Evolutionary conservation across 2,797 vertebrate species (phyloP).

Genomic region (Acipenser oxyrinchus): DNA sequence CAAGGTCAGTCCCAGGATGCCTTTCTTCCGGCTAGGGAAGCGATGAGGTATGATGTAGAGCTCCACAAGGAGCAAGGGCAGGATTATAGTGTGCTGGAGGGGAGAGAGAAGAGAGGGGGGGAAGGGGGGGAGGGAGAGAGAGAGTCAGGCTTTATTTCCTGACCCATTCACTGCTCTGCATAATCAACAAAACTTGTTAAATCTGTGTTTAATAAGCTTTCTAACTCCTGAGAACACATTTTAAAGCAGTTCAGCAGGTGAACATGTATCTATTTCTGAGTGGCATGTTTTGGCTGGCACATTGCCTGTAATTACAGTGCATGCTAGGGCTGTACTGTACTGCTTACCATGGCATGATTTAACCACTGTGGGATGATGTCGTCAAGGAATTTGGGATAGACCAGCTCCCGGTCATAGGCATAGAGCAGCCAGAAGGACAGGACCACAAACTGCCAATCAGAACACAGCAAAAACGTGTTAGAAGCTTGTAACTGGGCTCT

Average conservation of each 20-base stretch:
- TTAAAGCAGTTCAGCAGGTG: background rate
- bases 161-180: too few species aligned
- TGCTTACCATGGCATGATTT: constrained; percentile 44
- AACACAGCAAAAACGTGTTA: background rate
- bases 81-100: constrained; percentile 38
- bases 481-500: constrained; percentile 1
- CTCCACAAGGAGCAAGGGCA: constrained; percentile 46
- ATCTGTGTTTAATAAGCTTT: background rate
- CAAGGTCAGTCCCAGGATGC: constrained; percentile 27
- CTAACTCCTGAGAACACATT: background rate
- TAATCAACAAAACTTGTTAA: background rate
- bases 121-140: background rate
- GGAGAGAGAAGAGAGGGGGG: background rate
- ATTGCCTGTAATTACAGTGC: background rate
- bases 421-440: constrained; percentile 46
- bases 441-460: constrained; percentile 46
- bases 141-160: background rate
- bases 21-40: constrained; percentile 29
- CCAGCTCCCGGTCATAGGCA: constrained; percentile 38
- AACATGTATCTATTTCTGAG: background rate
- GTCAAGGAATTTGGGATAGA: constrained; percentile 41
- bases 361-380: constrained; percentile 40
- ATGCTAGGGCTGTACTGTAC: background rate
- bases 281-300: background rate
- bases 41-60: constrained; percentile 35